Evolutionary conservation across 2,888 invertebrate species (phyloP).

Genomic region (Tiliacea aurago): DNA sequence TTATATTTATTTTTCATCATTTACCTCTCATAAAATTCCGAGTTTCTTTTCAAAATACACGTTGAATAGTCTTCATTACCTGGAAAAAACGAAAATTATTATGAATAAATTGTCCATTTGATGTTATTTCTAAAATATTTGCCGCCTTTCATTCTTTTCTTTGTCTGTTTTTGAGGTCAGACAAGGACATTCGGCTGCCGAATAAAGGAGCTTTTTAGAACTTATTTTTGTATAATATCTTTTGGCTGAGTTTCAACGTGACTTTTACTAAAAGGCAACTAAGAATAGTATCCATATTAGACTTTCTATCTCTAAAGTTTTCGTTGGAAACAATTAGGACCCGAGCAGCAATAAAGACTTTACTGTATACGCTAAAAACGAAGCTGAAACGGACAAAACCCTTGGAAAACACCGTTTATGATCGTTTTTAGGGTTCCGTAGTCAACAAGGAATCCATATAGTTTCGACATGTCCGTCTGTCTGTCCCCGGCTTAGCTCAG

Average conservation of each 20-base stretch:
- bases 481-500: no score
- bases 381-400: conserved; percentile 5
- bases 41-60: conserved; percentile 81
- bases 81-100: conserved; percentile 69
- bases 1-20: conserved; percentile 64
- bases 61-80: conserved; percentile 84
- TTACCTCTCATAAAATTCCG: conserved; percentile 86
- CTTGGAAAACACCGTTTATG: conserved; percentile 33
- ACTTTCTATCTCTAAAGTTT: conserved; percentile 32
- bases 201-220: conserved; percentile 11
- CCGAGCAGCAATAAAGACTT: conserved; percentile 16
- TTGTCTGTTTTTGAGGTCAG: conserved; percentile 21
- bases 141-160: neutral
- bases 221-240: neutral
- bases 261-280: conserved; percentile 25
- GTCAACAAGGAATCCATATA: no score
- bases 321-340: conserved; percentile 36
- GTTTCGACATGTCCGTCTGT: no score
- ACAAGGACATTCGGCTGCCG: conserved; percentile 30
- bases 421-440: neutral
- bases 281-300: conserved; percentile 18
- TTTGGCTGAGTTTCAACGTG: conserved; percentile 19
- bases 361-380: conserved; percentile 11
- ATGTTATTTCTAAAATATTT: conserved; percentile 1
- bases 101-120: conserved; percentile 29